Evolutionary conservation across 2,888 invertebrate genomes (phyloP).

Genomic region (Stratiomys singularior): DNA sequence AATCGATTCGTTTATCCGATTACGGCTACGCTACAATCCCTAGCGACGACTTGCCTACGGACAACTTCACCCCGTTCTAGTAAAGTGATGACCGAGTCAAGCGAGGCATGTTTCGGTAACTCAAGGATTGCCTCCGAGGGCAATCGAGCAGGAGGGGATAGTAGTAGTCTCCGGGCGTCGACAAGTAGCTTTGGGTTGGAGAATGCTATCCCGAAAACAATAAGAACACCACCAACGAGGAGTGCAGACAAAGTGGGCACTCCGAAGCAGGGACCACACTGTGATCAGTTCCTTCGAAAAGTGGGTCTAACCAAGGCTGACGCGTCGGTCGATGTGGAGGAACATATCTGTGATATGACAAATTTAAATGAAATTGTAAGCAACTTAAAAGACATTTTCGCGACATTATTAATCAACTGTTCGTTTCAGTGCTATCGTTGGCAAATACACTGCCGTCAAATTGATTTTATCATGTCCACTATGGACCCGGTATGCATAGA

Average conservation of each 20-base stretch:
- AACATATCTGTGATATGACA: slow-evolving; percentile 66
- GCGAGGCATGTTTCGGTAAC: not conserved
- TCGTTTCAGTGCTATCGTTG: slow-evolving; percentile 63
- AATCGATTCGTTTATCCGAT: slow-evolving; percentile 56
- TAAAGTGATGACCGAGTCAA: not conserved
- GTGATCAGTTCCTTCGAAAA: slow-evolving; percentile 66
- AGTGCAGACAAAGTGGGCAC: slow-evolving; percentile 50
- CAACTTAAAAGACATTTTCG: slow-evolving; percentile 30
- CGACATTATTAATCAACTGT: slow-evolving; percentile 10
- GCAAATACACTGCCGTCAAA: slow-evolving; percentile 64
- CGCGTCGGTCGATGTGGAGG: slow-evolving; percentile 60
- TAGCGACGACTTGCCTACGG: slow-evolving; percentile 62
- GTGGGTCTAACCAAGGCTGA: slow-evolving; percentile 62
- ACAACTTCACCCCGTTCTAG: slow-evolving; percentile 50
- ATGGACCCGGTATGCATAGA: slow-evolving; percentile 65
- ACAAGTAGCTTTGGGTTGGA: slow-evolving; percentile 9
- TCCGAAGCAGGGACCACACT: slow-evolving; percentile 65
- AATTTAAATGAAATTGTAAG: slow-evolving; percentile 65
- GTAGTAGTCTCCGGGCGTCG: not conserved
- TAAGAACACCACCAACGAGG: slow-evolving; percentile 28
- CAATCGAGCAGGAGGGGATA: not conserved
- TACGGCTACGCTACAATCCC: slow-evolving; percentile 62
- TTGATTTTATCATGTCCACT: slow-evolving; percentile 62
- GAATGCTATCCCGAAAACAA: slow-evolving; percentile 19
- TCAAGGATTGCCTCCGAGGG: not conserved